These are phyloP conservation scores for Lepas anatifera DNA, from an alignment of 2,888 invertebrate genomes.

Conservation along the genomic window DNA sequence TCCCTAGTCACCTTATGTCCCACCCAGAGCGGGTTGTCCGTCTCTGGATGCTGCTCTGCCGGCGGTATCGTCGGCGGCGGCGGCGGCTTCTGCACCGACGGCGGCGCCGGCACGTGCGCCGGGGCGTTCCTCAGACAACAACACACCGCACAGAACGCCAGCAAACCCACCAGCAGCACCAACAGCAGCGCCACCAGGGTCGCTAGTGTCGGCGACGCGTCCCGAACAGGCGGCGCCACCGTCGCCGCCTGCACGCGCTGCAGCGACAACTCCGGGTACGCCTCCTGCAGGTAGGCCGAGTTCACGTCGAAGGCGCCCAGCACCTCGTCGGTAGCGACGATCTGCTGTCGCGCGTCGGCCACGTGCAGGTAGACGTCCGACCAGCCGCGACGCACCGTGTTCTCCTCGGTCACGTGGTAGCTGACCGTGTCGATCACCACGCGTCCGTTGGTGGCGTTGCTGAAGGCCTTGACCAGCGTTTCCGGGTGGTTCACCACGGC, in stretches of 20 bases:
- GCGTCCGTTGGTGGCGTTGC: constrained; percentile 59
- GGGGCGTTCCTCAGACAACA: constrained; percentile 55
- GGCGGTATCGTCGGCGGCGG: no score
- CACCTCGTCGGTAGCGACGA: constrained; percentile 56
- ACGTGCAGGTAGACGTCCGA: constrained; percentile 76
- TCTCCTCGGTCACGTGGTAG: constrained; percentile 53
- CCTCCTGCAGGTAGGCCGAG: constrained; percentile 70
- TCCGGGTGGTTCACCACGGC: constrained; percentile 57
- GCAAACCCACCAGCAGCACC: constrained; percentile 70
- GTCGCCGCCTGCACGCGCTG: background rate
- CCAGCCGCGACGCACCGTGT: constrained; percentile 52
- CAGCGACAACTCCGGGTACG: constrained; percentile 44
- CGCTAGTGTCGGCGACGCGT: constrained; percentile 40
- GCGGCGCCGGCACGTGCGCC: constrained; percentile 33
- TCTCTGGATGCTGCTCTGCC: no score
- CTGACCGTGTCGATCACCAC: constrained; percentile 68
- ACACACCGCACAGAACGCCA: constrained; percentile 73
- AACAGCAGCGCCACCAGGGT: constrained; percentile 73
- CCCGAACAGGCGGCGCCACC: background rate
- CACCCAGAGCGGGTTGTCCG: constrained; percentile 85
- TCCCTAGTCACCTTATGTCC: no score
- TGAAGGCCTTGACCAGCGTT: constrained; percentile 57
- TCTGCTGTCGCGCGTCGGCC: constrained; percentile 49
- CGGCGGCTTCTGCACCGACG: constrained; percentile 66
- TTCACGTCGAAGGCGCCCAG: constrained; percentile 69